Percentiles rank a stretch among this genome's conserved stretches.
Evolutionary conservation across 2,113 vertebrate genomes (phyloP).

Genomic region (Xenus cinereus): DNA sequence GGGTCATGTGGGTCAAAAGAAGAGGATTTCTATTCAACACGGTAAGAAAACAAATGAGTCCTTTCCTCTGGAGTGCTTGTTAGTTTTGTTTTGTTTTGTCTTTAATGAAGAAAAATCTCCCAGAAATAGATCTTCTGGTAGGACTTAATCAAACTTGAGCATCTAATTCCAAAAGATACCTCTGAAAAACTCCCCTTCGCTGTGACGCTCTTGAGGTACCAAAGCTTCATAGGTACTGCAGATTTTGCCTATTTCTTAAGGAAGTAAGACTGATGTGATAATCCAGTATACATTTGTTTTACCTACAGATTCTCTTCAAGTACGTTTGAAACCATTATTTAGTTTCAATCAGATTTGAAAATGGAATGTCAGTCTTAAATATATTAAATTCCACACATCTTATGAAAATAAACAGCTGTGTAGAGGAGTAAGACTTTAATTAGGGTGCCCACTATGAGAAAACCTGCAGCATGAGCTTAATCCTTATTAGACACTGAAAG

Average conservation of each 20-base stretch:
- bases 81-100: not conserved
- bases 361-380: not conserved
- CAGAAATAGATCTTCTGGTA: slow-evolving; percentile 8
- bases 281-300: not conserved
- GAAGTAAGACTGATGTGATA: not conserved
- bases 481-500: slow-evolving; percentile 12
- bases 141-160: not conserved
- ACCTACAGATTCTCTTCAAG: not conserved
- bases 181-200: not conserved
- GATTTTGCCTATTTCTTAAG: not conserved
- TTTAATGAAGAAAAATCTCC: slow-evolving; percentile 51
- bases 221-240: not conserved
- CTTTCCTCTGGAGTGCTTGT: slow-evolving; percentile 20
- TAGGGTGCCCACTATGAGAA: slow-evolving; percentile 24
- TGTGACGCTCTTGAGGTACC: not conserved
- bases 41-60: slow-evolving; percentile 25
- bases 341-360: not conserved
- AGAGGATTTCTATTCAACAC: not conserved
- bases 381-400: not conserved
- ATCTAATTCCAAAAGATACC: not conserved
- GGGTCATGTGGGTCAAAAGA: not conserved
- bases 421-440: slow-evolving; percentile 26
- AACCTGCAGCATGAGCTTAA: slow-evolving; percentile 13
- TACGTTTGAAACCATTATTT: not conserved
- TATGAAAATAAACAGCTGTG: slow-evolving; percentile 30